Percentiles rank a stretch among this genome's conserved stretches.
Evolutionary conservation across 2,888 invertebrate genomes (phyloP).

Genomic region (Eilema caniola): DNA sequence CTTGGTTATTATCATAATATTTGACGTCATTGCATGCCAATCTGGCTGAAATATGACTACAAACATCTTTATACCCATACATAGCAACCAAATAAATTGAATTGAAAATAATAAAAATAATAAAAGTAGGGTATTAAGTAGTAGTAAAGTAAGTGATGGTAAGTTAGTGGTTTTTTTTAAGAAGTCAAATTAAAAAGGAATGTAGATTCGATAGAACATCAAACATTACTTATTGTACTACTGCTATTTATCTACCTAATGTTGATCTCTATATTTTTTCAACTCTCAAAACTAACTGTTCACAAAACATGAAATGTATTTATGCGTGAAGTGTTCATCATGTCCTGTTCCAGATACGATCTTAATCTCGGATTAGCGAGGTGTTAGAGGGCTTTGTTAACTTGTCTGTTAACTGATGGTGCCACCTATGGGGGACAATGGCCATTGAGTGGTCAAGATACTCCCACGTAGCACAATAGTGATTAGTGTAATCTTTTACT

Average conservation of each 20-base stretch:
- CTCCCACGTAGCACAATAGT: conserved; percentile 72
- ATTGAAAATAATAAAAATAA: no score
- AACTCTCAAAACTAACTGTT: conserved; percentile 73
- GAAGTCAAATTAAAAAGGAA: no score
- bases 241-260: conserved; percentile 27
- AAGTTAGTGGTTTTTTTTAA: no score
- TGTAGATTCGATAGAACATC: no score
- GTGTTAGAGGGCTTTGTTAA: conserved; percentile 74
- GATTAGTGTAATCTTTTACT: conserved; percentile 58
- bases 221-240: no score
- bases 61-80: no score
- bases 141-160: no score
- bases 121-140: no score
- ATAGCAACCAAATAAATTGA: no score
- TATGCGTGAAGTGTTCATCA: conserved; percentile 80
- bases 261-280: conserved; percentile 67
- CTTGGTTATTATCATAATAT: no score
- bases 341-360: conserved; percentile 76
- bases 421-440: conserved; percentile 77
- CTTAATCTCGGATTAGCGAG: conserved; percentile 80
- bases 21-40: no score
- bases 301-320: conserved; percentile 67
- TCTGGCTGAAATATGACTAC: no score
- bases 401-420: conserved; percentile 66
- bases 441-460: conserved; percentile 61